Base-by-base conservation (phyloP, 1,140 invertebrate species). In the Drosophila kepulauana region DNA sequence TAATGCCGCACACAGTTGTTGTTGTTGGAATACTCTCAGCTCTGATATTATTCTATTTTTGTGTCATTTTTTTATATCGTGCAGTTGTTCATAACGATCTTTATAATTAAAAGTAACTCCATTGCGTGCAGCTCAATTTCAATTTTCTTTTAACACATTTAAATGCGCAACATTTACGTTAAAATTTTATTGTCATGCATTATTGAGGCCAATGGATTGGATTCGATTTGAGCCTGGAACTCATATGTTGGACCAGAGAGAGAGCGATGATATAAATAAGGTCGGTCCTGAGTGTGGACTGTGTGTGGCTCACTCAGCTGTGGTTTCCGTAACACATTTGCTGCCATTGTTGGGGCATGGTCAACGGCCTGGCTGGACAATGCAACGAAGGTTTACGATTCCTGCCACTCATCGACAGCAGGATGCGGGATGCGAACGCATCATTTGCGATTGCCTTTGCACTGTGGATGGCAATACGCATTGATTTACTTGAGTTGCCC, bases 271-370 rank as follows among this genome's bases (percentile, higher is more conserved):
- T 51, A 49, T 63, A 63, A 63, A 54, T 54, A 15, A 49, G 16
- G 41, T 43, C 41, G 11, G 41, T 43, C 3, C 35, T 38, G 20
- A 25, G 20, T 25, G 7, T 43, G 41, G 4, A 13, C 41, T 48
- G 46, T 20, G 43, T 45, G 46, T 20, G 57, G 57, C 54, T 74
- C 82, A 82, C 77, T 87, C 79, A 75, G 54, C 84, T 80, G 84
- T 88, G 80, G 84, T 88, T 87, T 88, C 84, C 84, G 77, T 82
- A 81, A 81, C 75, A 81, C 75, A 86, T 86, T 86, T 81, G 65
- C 52, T 69, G 65, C 82, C 79, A 87, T 87, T 82, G 67, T 86
- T 71, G 77, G 49, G 49, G 15, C 56, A 56, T 65, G 79, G 79
- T 63, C 67, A 62, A 49, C 58, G 48, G 25, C 45, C 63, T 49